These are phyloP conservation scores for Lampropteryx suffumata DNA, from an alignment of 2,888 invertebrate species.

Conservation along the genomic window DNA sequence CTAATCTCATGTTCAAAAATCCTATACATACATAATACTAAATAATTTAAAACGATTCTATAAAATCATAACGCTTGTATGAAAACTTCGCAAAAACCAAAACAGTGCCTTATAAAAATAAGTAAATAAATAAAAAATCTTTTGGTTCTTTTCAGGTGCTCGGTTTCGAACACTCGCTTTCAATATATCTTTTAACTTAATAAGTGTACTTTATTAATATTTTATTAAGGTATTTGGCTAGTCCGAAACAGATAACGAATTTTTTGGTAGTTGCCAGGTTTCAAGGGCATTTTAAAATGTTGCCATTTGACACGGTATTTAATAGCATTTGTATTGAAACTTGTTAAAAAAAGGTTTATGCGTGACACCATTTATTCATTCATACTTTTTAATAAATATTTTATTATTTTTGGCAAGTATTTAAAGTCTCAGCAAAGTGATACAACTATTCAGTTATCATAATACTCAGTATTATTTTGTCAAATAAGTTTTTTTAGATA, in stretches of 20 bases:
- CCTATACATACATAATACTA: too few relatives aligned
- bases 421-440: too few relatives aligned
- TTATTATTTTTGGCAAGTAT: too few relatives aligned
- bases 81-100: constrained; percentile 9
- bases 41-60: neutral
- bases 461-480: too few relatives aligned
- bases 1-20: constrained; percentile 42
- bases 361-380: neutral
- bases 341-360: neutral
- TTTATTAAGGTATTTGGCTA: constrained; percentile 63
- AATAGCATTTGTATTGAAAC: constrained; percentile 1
- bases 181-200: constrained; percentile 35
- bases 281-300: constrained; percentile 3
- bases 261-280: constrained; percentile 32
- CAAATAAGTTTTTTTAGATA: too few relatives aligned
- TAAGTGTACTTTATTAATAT: constrained; percentile 44
- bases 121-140: constrained; percentile 1
- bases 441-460: too few relatives aligned
- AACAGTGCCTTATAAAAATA: constrained; percentile 41
- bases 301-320: constrained; percentile 12
- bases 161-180: constrained; percentile 44
- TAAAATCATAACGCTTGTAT: constrained; percentile 5
- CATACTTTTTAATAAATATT: neutral
- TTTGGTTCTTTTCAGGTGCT: constrained; percentile 50
- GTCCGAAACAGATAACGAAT: constrained; percentile 62